phyloP scores from a whole-genome alignment of 2,888 invertebrate species.

The Callyntrura guangdongensis region DNA sequence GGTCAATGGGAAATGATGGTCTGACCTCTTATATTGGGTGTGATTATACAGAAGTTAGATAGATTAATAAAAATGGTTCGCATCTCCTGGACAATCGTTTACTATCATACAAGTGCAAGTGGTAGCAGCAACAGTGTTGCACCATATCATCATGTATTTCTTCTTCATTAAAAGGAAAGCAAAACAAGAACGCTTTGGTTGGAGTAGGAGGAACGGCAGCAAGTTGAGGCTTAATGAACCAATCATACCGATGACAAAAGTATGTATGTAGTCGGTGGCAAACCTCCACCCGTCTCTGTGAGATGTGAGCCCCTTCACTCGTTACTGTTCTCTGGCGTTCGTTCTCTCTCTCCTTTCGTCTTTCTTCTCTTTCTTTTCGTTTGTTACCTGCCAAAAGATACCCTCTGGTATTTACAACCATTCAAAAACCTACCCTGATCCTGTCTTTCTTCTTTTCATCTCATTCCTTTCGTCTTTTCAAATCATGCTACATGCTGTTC shows the following conservation, averaged over 20 bases:
- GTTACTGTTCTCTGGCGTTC: too few species aligned
- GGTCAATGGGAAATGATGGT: too few species aligned
- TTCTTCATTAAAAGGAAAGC: conserved; percentile 56
- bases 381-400: conserved; percentile 84
- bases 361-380: conserved; percentile 42
- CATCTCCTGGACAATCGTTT: not conserved
- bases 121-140: not conserved
- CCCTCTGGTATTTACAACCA: conserved; percentile 84
- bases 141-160: not conserved
- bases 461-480: conserved; percentile 49
- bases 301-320: conserved; percentile 68
- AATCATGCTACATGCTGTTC: conserved; percentile 67
- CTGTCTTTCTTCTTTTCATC: conserved; percentile 76
- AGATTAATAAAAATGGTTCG: not conserved
- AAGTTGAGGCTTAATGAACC: conserved; percentile 82
- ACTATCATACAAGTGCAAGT: not conserved
- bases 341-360: conserved; percentile 24
- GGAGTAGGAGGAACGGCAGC: conserved; percentile 83
- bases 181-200: conserved; percentile 47
- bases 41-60: not conserved
- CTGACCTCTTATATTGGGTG: too few species aligned
- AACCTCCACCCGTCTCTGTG: conserved; percentile 80
- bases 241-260: conserved; percentile 83
- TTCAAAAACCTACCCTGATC: conserved; percentile 82
- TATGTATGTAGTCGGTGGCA: conserved; percentile 82